Evolutionary conservation across 2,797 vertebrate genomes (phyloP).

Genomic region (Zenarchopterus dispar): DNA sequence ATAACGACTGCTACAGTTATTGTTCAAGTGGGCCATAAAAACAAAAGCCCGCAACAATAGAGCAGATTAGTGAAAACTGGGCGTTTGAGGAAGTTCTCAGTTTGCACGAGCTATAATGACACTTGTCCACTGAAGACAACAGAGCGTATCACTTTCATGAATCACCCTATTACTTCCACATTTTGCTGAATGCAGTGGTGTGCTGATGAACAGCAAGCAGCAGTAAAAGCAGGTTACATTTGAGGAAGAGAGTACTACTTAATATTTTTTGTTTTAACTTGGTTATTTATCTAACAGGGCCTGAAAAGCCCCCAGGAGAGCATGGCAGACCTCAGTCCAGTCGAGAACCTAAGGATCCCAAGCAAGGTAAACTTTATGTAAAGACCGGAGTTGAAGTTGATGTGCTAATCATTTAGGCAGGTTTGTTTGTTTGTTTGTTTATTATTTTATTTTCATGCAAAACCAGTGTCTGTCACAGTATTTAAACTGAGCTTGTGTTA

Average conservation of each 20-base stretch:
- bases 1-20: not conserved
- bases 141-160: conserved; percentile 29
- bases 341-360: conserved; percentile 92
- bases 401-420: not conserved
- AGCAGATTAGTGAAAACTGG: conserved; percentile 21
- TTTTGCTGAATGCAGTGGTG: conserved; percentile 6
- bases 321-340: conserved; percentile 90
- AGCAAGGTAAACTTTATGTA: conserved; percentile 86
- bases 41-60: conserved; percentile 14
- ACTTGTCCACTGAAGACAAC: conserved; percentile 20
- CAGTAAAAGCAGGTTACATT: not conserved
- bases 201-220: not conserved
- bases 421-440: too few relatives aligned
- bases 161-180: conserved; percentile 36
- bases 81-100: conserved; percentile 62
- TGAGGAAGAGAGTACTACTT: not conserved
- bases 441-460: too few relatives aligned
- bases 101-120: conserved; percentile 41
- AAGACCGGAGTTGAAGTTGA: not conserved
- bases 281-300: conserved; percentile 81
- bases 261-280: not conserved
- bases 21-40: not conserved
- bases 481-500: too few relatives aligned
- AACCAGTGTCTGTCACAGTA: too few relatives aligned
- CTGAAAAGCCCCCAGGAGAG: conserved; percentile 95